Percentiles rank a stretch among this genome's conserved stretches.
Evolutionary conservation across 2,113 vertebrate species (phyloP).

Genomic region (Eptesicus fuscus): DNA sequence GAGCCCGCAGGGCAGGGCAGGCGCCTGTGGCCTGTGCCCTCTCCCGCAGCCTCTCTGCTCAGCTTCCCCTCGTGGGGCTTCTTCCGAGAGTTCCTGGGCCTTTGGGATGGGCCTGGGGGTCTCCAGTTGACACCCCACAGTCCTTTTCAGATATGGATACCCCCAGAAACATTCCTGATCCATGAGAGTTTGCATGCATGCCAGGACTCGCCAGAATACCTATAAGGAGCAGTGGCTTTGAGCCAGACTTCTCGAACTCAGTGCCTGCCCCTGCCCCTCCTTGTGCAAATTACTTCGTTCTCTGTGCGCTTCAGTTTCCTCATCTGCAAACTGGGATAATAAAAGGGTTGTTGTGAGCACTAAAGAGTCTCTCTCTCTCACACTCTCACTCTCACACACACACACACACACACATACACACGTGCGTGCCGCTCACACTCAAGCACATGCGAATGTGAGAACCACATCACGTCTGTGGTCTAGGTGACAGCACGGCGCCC

Average conservation of each 20-base stretch:
- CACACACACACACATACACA: accelerated
- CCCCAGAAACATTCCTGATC: background rate
- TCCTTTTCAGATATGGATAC: background rate
- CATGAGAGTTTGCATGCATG: accelerated
- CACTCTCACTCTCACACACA: too few relatives aligned
- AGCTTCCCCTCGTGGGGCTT: accelerated
- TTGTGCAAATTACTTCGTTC: too few relatives aligned
- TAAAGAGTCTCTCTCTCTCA: background rate
- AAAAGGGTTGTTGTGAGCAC: background rate
- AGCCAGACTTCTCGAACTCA: background rate
- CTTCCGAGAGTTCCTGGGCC: background rate
- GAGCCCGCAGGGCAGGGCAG: background rate
- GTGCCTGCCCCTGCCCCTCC: accelerated
- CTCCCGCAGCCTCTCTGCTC: background rate
- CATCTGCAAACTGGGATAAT: background rate
- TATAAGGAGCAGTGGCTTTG: accelerated
- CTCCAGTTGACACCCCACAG: background rate
- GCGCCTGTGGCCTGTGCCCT: background rate
- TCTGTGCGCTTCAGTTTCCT: background rate
- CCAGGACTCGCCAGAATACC: background rate
- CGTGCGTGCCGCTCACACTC: too few relatives aligned
- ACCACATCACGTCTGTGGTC: background rate
- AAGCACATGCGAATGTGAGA: background rate
- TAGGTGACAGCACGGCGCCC: accelerated
- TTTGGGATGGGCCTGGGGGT: accelerated